Base-by-base conservation (phyloP, 1,140 invertebrate species). In the Pachyrhynchus sulphureomaculatus region DNA sequence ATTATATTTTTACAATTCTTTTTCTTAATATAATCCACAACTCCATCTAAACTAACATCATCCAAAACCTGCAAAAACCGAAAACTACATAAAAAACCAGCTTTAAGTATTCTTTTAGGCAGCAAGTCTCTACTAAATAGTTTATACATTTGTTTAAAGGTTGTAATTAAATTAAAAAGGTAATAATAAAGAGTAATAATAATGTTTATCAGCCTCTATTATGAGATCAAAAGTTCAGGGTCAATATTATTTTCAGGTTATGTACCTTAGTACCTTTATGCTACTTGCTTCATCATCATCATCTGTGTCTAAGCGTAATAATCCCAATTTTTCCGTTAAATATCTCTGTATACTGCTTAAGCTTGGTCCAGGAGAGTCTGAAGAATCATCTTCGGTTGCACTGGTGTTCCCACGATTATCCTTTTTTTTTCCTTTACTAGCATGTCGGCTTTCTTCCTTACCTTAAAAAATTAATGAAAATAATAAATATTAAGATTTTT, bases 1-100 rank as follows among this genome's bases (percentile, higher is more conserved):
- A 97, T 89, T 48, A 98, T 88, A 68, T 95, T 95, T 76, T 87
- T 88, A 70, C 90, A 91, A 64, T 87, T 84, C 13, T 83, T 83
- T 66, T 82, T 83, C 64, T 90, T 82, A 51, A 93, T 91, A 69
- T 86, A 90, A 4, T 85, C 80, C 0, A 83, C 81, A 20, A 93
- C 77, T 4, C 87, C 90, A 72, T 90, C 85, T 36, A 92, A 71
- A 24, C 75, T 80, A 20, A 84, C 66, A 37, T 85, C 81, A 18
- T 81, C 74, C 33, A 86, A 71, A 36, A 85, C 75, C 79, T 80
- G 48, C 44, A 72, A 69, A 63, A 39, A 51, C 5, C 57, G 60
- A 55, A 51, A 42, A 36, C 24, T 23, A 42, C 32, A 29, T 18
- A 51, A 33, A n/a, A 59, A 56, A 9, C 4, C 20, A 39, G 4